Evolutionary conservation across 2,113 vertebrate genomes (phyloP), one percentile per base, ranked within the genome.

Genomic region (Fregetta grallaria): DNA sequence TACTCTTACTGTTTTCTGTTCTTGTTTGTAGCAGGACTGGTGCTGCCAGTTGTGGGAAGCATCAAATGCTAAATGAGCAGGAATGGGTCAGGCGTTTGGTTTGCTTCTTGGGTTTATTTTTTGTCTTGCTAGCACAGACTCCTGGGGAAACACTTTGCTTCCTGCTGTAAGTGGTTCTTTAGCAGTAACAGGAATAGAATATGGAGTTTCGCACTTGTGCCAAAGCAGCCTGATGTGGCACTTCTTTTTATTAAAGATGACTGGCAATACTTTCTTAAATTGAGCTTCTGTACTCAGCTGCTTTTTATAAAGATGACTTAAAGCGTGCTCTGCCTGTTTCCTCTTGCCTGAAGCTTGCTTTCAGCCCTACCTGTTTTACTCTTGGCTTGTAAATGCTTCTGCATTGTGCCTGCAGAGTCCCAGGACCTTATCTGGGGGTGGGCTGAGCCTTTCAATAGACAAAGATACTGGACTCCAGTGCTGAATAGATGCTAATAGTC

Each of bases 171-270:
- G 74, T 53, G 78, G 36, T 36, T 70, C 45, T 73, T 65, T 2
- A 62, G 70, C 66, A 61, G 90, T 55, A 92, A 44, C 40, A 30
- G 36, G 71, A 79, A 47, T n/a, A 65, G 92, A 88, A 87, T 59
- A 26, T 4, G 21, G 66, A 56, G 82, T 40, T 88, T 50, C 53
- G 44, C 27, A 2, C 58, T 92, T 38, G 58, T 92, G 96, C 92
- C 78, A 88, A 65, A 83, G 50, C 63, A 63, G 59, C 71, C 67
- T 62, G 79, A 83, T 93, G 53, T 1, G 36, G 86, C 82, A n/a
- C 36, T 93, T 76, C 29, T 75, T 63, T 85, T 95, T 86, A 86
- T 90, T 90, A 83, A 72, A 58, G 74, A 65, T 75, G 78, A 92
- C 53, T 94, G 88, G 75, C 62, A 56, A 75, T 52, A 34, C 56